Conservation (phyloP, 2,888 invertebrate species). For the Tenthredo livida region DNA sequence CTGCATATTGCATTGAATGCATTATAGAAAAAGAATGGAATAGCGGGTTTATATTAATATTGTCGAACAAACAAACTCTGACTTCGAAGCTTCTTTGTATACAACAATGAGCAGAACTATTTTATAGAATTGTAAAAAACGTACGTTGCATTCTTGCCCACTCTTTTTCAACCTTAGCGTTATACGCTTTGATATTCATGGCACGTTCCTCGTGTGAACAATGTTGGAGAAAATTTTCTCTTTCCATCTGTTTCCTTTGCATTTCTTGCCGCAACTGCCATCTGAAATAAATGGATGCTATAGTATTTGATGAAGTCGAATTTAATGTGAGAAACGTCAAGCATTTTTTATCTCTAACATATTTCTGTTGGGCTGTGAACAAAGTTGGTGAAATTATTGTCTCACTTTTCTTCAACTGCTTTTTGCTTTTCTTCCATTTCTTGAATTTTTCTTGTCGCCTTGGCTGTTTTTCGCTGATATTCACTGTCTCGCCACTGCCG, state of each 20-base stretch:
- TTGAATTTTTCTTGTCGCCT: slow-evolving; percentile 57
- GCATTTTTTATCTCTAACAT: neutral
- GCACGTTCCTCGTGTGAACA: slow-evolving; percentile 61
- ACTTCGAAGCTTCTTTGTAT: slow-evolving; percentile 23
- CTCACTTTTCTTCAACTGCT: slow-evolving; percentile 64
- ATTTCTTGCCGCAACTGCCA: slow-evolving; percentile 66
- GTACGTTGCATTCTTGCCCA: slow-evolving; percentile 65
- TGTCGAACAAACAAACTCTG: neutral
- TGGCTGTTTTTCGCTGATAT: slow-evolving; percentile 59
- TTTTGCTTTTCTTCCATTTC: slow-evolving; percentile 60
- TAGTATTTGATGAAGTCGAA: neutral
- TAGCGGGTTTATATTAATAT: neutral
- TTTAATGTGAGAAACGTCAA: neutral
- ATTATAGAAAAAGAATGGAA: slow-evolving; percentile 25
- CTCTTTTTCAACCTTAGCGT: slow-evolving; percentile 64
- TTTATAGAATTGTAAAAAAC: neutral
- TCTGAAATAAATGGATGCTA: slow-evolving; percentile 58
- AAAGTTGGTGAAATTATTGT: slow-evolving; percentile 37
- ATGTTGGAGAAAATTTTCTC: slow-evolving; percentile 61
- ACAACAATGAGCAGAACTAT: slow-evolving; percentile 16
- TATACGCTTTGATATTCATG: slow-evolving; percentile 67
- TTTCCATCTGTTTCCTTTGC: slow-evolving; percentile 65
- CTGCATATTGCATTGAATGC: slow-evolving; percentile 56
- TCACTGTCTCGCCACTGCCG: slow-evolving; percentile 64
- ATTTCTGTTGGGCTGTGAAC: neutral